Conservation (phyloP, 2,888 invertebrate species). For the Amiota mariae region DNA sequence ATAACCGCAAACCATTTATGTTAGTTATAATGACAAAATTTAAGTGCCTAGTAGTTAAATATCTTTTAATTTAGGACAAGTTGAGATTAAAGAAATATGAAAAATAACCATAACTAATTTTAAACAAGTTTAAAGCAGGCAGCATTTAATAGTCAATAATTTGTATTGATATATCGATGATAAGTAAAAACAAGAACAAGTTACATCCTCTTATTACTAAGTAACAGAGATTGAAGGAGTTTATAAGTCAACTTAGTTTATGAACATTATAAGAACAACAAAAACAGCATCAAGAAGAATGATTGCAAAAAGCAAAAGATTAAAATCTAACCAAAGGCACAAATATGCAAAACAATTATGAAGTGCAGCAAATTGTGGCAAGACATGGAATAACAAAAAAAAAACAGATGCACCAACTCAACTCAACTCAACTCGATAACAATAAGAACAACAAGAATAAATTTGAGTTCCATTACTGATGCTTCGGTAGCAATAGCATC, state of each 20-base stretch:
- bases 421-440: too few species aligned
- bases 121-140: constrained; percentile 9
- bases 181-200: neutral
- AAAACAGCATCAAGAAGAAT: constrained; percentile 1
- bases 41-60: neutral
- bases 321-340: constrained; percentile 25
- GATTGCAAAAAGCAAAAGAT: constrained; percentile 18
- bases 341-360: constrained; percentile 31
- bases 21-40: constrained; percentile 1
- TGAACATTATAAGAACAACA: neutral
- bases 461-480: too few species aligned
- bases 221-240: too few species aligned
- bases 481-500: neutral
- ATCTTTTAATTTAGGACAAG: constrained; percentile 11
- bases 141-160: constrained; percentile 20
- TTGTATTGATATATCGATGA: constrained; percentile 21
- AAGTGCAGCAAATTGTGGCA: constrained; percentile 13
- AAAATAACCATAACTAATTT: neutral
- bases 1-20: constrained; percentile 6
- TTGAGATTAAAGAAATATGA: neutral
- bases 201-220: too few species aligned
- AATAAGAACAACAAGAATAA: neutral
- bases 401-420: neutral
- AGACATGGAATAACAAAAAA: neutral
- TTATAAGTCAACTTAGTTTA: too few species aligned